Evolutionary conservation across 2,888 invertebrate genomes (phyloP), one percentile per base, ranked within the genome.

Genomic region (Allygus modestus): DNA sequence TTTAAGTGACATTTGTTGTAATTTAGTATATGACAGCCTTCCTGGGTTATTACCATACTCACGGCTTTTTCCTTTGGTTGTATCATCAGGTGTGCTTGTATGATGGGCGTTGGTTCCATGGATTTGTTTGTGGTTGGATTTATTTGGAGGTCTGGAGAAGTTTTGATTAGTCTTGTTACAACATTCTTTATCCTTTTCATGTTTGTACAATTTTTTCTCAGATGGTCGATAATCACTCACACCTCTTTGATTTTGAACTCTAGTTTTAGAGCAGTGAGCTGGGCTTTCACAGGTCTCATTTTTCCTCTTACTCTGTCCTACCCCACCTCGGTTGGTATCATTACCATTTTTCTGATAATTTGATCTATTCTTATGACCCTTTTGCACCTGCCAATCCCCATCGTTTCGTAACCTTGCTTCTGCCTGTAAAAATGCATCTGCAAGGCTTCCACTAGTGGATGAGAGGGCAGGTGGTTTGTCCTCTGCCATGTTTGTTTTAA

Each of bases 321-420:
- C 5, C 7, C 4, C 65, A 65, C 20, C 58, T 20, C 5, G 23
- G 23, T 65, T 65, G 4, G 28, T 28, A 28, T 28, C 31, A 28
- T 17, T 2, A n/a, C 28, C 0, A 17, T 65, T 65, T 28, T 28
- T 65, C 17, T 15, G 9, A 28, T 65, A 28, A 9, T 65, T 65
- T 0, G 12, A 1, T 65, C 17, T 65, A 11, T n/a, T 65, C 28
- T 28, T 28, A 11, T n/a, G 37, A 9, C 37, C 17, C 17, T 71
- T 71, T 41, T 71, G 71, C 26, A 71, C 41, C n/a, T 41, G 7
- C 71, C 71, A 71, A 17, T 71, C 71, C 23, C 41, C 71, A 71
- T 37, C 71, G 11, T n/a, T 41, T 31, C 1, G 33, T 20, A 71
- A 41, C 23, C n/a, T 33, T 71, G 26, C 71, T 41, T 37, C 71